Evolutionary conservation across 2,888 invertebrate species (phyloP), one percentile per base, ranked within the genome.

Genomic region (Eupsilia transversa): DNA sequence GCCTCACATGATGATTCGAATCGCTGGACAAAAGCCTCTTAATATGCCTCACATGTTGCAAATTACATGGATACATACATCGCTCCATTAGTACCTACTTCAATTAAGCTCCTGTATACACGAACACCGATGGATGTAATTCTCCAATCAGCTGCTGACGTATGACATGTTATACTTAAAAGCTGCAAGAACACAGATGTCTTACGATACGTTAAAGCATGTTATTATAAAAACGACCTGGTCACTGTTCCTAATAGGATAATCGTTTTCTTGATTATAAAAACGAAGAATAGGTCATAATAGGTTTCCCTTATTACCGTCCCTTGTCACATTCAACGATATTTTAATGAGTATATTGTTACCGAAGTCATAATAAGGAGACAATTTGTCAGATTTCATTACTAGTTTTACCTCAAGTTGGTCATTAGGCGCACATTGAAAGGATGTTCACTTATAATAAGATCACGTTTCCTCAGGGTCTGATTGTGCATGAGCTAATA

Each of bases 161-260:
- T 33, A 33, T 30, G 17, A n/a, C n/a, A n/a, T n/a, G n/a, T n/a
- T n/a, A n/a, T 9, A 20, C 56, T 9, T 57, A 57, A 57, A 57
- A 57, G 57, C 30, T 56, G 20, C 30, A 20, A 1, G 17, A 7
- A 30, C 20, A 30, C 30, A 17, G 10, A 59, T 30, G 54, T 64
- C 35, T 52, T 57, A 46, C n/a, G 35, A 33, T 72, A 46, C 23
- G n/a, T 41, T 74, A 38, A 38, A 67, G 30, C 33, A 33, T 54
- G 38, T 66, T 49, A 84, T 80, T 80, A 82, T 56, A 80, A 69
- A 82, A 82, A 75, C 56, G 5, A 72, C 72, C n/a, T 57, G 54
- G 81, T 82, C 82, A 84, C 72, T 33, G 35, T 80, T 71, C 69
- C 33, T 84, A 80, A 82, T 72, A 56, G 38, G 27, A 59, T 79